Base-by-base conservation (phyloP, 2,113 vertebrate genomes). In the Clupea harengus region DNA sequence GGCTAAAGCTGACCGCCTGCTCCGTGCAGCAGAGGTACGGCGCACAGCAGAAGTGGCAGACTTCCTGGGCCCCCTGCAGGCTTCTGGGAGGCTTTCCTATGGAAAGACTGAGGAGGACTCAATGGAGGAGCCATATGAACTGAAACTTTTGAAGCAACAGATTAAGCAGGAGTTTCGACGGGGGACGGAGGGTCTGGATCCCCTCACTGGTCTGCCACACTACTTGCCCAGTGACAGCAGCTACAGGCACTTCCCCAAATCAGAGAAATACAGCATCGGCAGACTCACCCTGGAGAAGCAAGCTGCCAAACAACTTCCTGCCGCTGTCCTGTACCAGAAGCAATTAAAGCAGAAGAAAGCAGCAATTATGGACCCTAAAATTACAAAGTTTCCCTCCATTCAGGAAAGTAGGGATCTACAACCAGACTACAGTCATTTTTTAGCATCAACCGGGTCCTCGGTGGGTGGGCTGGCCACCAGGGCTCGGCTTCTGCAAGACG, bases 111-210 rank as follows among this genome's bases (percentile, higher is more conserved):
- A 99, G 83, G 99, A 99, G 89, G 98, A 99, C 50, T 93, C 97
- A 4, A 99, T 99, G 97, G 98, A 99, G 85, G 99, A 99, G 44
- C 97, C 99, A 17, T 99, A 99, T 91, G 99, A 99, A 88, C 92
- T 99, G 82, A 99, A 99, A 87, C 95, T 99, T 85, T 93, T 99
- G 82, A 99, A 99, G 89, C 98, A 99, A 80, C 99, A 99, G 91
- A 99, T 99, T 88, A 99, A 99, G 81, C 99, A 99, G 85, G 99
- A 99, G 89, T 99, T 99, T 89, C 96, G 97, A 60, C 95, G 98
- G 89, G 98, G 99, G 75, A 93, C 97, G 22, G 98, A 99, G 84
- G 96, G 95, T 82, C 91, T 99, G 47, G 99, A 99, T 86, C 98
- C 98, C 87, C 94, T 99, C 67, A 94, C 97, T 85, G 96, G 96